A percentile compares a stretch with the other conserved stretches of the same genome.
These are phyloP conservation scores for Lingula anatina DNA, from an alignment of 2,888 invertebrate genomes.

Conservation along the genomic window DNA sequence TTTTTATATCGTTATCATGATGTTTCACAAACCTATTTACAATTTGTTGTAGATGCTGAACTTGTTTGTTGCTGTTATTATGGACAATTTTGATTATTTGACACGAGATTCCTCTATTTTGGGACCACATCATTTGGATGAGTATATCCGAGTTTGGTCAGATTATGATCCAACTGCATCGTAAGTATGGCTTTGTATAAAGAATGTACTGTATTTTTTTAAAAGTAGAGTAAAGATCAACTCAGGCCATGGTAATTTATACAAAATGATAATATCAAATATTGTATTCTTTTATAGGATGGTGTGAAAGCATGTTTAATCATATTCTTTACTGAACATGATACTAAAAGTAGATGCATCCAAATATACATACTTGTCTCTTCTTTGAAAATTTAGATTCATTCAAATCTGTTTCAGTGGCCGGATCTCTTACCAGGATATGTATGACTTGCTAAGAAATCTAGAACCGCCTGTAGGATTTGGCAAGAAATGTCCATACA, in stretches of 20 bases:
- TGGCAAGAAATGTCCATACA: conserved; percentile 99
- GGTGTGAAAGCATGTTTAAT: no score
- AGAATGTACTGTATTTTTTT: neutral
- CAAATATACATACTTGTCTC: no score
- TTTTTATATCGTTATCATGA: no score
- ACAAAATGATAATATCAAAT: no score
- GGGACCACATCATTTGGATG: conserved; percentile 99
- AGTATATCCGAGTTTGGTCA: conserved; percentile 99
- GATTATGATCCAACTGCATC: conserved; percentile 99
- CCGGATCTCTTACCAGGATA: conserved; percentile 95
- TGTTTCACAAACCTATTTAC: no score
- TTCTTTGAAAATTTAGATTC: no score
- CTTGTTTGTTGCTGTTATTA: conserved; percentile 99
- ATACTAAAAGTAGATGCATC: no score
- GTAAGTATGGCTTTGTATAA: conserved; percentile 55
- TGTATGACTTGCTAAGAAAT: conserved; percentile 99
- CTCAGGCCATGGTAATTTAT: no score
- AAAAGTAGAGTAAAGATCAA: neutral
- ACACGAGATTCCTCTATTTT: conserved; percentile 99
- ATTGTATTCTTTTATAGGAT: no score
- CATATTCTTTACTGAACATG: no score
- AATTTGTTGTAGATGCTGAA: conserved; percentile 99
- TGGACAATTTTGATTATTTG: conserved; percentile 99
- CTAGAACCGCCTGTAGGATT: conserved; percentile 99
- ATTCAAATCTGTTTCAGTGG: conserved; percentile 64